A percentile compares a stretch with the other conserved stretches of the same genome.
phyloP scores from a whole-genome alignment of 2,888 invertebrate genomes.

The Desoria tigrina region DNA sequence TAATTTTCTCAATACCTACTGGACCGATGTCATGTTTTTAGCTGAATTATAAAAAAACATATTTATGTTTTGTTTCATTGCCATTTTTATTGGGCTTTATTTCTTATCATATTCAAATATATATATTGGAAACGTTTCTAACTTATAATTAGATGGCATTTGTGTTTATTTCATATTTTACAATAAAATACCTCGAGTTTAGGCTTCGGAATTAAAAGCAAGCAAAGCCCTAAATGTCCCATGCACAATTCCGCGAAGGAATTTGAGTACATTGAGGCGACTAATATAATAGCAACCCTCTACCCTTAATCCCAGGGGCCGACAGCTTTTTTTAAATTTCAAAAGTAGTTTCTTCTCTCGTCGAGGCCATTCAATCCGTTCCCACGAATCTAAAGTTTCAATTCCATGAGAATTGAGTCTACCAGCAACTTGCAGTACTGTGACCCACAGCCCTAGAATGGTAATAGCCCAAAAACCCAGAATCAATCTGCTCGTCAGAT shows the following conservation, averaged over 20 bases:
- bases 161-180: too few species aligned
- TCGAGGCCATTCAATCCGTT: not conserved
- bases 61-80: too few species aligned
- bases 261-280: not conserved
- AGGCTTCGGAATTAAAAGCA: too few species aligned
- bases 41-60: too few species aligned
- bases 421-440: not conserved
- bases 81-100: too few species aligned
- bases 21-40: too few species aligned
- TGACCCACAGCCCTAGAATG: not conserved
- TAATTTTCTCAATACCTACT: too few species aligned
- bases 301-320: not conserved
- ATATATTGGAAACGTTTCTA: too few species aligned
- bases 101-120: too few species aligned
- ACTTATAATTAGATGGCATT: too few species aligned
- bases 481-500: not conserved
- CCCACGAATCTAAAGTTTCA: not conserved
- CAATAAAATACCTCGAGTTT: too few species aligned
- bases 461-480: not conserved
- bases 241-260: not conserved
- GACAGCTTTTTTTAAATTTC: not conserved
- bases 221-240: not conserved
- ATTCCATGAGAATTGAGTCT: not conserved
- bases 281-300: not conserved
- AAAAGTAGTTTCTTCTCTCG: not conserved